Evolutionary conservation across 2,113 vertebrate species (phyloP).

Genomic region (Smithornis capensis): DNA sequence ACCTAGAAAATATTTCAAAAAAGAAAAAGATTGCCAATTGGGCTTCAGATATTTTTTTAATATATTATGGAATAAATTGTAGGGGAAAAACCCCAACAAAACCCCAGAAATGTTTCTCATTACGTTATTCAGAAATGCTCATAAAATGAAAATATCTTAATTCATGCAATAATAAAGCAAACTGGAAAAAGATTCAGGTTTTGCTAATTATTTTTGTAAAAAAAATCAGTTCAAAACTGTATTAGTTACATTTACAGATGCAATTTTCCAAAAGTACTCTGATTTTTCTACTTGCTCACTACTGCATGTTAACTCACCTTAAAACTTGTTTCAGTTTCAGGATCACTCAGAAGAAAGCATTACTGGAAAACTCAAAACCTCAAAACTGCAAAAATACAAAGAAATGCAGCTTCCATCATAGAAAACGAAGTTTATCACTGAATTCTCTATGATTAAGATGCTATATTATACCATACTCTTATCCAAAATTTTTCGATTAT

Average conservation of each 20-base stretch:
- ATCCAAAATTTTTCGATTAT: conserved; percentile 32
- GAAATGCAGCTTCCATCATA: neutral
- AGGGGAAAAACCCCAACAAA: neutral
- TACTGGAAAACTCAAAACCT: neutral
- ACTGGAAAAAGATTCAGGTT: neutral
- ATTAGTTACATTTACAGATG: neutral
- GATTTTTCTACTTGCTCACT: neutral
- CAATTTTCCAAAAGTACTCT: neutral
- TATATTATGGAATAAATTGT: neutral
- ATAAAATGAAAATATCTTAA: neutral
- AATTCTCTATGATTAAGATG: neutral
- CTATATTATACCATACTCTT: neutral
- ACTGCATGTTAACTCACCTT: neutral
- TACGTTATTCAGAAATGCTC: neutral
- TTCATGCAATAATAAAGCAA: neutral
- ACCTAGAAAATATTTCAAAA: neutral
- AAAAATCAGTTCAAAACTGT: neutral
- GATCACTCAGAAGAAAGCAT: neutral
- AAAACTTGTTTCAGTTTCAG: neutral
- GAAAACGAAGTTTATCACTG: neutral
- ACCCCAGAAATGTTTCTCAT: neutral
- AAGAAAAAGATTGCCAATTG: neutral
- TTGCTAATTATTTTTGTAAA: neutral
- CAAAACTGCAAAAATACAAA: too few relatives aligned
- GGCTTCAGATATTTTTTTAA: neutral